Percentiles rank a stretch among this genome's conserved stretches.
These are phyloP conservation scores for Erythrocercus mccallii DNA, from an alignment of 2,113 vertebrate genomes.

Conservation along the genomic window DNA sequence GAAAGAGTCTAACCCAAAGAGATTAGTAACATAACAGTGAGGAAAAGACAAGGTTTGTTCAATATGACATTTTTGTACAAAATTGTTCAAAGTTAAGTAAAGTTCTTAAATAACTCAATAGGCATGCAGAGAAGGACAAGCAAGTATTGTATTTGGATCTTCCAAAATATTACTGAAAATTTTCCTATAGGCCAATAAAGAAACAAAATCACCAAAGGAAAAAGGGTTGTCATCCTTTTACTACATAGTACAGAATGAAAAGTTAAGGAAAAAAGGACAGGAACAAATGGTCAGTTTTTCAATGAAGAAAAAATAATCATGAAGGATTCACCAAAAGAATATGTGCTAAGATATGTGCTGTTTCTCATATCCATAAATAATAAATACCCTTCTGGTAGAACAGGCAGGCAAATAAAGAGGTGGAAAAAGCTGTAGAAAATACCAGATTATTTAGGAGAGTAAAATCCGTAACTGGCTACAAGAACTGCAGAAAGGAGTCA, in stretches of 20 bases:
- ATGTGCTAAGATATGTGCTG: background rate
- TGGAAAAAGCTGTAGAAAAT: background rate
- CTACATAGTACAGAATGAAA: background rate
- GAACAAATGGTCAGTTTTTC: background rate
- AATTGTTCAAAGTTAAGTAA: background rate
- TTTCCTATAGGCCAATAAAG: background rate
- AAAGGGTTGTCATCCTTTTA: background rate
- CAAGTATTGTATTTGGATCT: background rate
- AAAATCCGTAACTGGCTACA: background rate
- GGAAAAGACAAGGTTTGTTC: background rate
- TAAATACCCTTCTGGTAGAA: background rate
- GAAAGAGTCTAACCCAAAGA: background rate
- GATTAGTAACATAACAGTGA: background rate
- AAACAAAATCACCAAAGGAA: background rate
- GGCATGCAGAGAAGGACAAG: background rate
- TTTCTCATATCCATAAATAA: background rate
- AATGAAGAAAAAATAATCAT: background rate
- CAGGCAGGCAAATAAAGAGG: background rate
- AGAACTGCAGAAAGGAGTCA: background rate
- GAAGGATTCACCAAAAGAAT: background rate
- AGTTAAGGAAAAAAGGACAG: background rate
- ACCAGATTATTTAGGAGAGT: background rate
- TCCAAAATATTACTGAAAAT: background rate
- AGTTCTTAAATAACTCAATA: background rate
- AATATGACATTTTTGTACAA: background rate